A percentile compares a stretch with the other conserved stretches of the same genome.
phyloP scores from a whole-genome alignment of 2,797 vertebrate genomes.

The Sarcophilus harrisii region DNA sequence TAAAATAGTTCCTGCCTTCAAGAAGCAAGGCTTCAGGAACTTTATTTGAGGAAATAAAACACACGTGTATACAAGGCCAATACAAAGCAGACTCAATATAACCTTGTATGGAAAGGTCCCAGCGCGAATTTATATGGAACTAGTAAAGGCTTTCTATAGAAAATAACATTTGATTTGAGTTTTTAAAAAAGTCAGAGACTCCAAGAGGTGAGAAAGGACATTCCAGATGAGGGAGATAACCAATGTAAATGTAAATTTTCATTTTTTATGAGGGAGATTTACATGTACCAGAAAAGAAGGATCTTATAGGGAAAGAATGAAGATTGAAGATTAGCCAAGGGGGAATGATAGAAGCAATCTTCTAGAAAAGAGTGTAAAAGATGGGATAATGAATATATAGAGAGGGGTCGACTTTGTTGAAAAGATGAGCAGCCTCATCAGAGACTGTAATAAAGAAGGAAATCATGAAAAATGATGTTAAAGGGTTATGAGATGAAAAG shows the following conservation, averaged over 20 bases:
- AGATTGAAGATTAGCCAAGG: no score
- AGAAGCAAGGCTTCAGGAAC: background rate
- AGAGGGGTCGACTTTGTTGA: no score
- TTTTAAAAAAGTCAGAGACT: background rate
- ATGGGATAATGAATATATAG: no score
- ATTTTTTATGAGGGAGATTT: no score
- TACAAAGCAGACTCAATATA: background rate
- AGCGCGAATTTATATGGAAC: background rate
- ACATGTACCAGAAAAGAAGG: no score
- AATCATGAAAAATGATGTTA: no score
- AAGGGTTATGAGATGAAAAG: no score
- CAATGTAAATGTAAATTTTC: background rate
- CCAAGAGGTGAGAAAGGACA: background rate
- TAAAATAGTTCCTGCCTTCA: background rate
- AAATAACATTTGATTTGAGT: background rate
- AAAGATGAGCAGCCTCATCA: no score
- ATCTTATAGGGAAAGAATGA: no score
- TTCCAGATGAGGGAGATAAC: background rate
- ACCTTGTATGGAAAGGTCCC: background rate
- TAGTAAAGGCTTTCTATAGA: background rate
- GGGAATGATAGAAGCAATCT: no score
- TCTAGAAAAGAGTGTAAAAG: no score
- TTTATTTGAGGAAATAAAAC: background rate
- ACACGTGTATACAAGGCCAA: background rate
- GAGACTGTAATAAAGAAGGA: no score